Base-by-base conservation (phyloP, 2,888 invertebrate genomes). In the Amphimallon solstitiale region DNA sequence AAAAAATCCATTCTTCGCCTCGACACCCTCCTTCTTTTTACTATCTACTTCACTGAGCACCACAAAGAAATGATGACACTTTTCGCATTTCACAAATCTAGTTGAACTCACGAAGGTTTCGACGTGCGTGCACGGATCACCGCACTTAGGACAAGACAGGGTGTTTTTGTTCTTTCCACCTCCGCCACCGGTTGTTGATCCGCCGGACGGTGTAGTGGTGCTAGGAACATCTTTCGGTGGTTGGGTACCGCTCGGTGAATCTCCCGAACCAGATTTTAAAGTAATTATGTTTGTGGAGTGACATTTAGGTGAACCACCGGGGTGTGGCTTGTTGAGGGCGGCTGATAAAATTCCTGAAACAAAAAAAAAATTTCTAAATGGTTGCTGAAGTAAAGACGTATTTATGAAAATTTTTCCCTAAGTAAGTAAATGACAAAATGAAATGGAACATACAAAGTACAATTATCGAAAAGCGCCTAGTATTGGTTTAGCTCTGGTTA, bases 81-180 rank as follows among this genome's bases (percentile, higher is more conserved):
- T 97, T 82, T 97, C 97, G 84, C 98, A 98, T 84, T 97, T 97
- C 37, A 98, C 97, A 84, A 98, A 98, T 73, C 97, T 88, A 46
- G 97, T 96, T 56, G 97, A 96, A 87, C 95, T 95, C 75, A 97
- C 96, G 85, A 97, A 97, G 2, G 97, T 97, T 84, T 97, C 97
- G 66, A 97, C 96, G 82, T 97, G 95, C 1, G 95, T 95, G 83
- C 97, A 97, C n/a, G 96, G 94, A 83, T 95, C 95, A 1, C 96
- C 96, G 82, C 98, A 98, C 83, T 97, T 97, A 2, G 97, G 97
- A 79, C 98, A 98, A n/a, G 91, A 91, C 17, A 95, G 86, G 37
- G 92, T 90, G 72, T 89, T 90, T 73, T 90, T 91, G 77, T 92
- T 92, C 76, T 90, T 90, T 56, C 87, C 85, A 69, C 86, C 84